Base-by-base conservation (phyloP, 2,113 vertebrate genomes). In the Triplophysa tibetana region DNA sequence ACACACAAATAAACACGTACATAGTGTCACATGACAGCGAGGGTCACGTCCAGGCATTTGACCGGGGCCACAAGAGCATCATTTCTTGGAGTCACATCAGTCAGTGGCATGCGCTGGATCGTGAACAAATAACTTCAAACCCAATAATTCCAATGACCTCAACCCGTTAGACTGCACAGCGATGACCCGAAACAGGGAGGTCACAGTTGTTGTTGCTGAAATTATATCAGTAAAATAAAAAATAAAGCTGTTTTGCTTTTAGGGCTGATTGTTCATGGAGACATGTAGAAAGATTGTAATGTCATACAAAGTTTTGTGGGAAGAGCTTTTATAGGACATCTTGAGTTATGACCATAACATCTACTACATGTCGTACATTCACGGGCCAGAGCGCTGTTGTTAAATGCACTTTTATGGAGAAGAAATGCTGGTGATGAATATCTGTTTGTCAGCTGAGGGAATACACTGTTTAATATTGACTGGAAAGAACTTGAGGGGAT, bases 381-480 rank as follows among this genome's bases (percentile, higher is more conserved):
- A 54, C 33, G 14, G 21, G 12, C 48, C 75, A 41, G 75, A 2
- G 24, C 21, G 67, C 19, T 10, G 63, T 56, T 62, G 61, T 19
- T 77, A 70, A 41, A 50, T 23, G 29, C 73, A 69, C 68, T 81
- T 77, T 80, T 83, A 80, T 45, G 61, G 78, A 41, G 24, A 54
- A 77, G 78, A 8, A 56, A 50, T 13, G 8, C 50, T 77, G 19
- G 38, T 83, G 82, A 83, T 83, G 77, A 62, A 83, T 77, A 29
- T 56, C 41, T 29, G 24, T 77, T 77, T 67, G 56, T 73, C 60
- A 65, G 69, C 10, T 72, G n/a, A 73, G 21, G 48, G 48, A 65
- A 63, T 41, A 45, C 69, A 41, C 23, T 41, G 10, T 29, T 3
- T 38, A 65, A 56, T 38, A 77, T 38, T 33, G 74, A 77, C 74